Evolutionary conservation across 1,140 invertebrate species (phyloP), one percentile per base, ranked within the genome.

Genomic region (Drosophila cardini): DNA sequence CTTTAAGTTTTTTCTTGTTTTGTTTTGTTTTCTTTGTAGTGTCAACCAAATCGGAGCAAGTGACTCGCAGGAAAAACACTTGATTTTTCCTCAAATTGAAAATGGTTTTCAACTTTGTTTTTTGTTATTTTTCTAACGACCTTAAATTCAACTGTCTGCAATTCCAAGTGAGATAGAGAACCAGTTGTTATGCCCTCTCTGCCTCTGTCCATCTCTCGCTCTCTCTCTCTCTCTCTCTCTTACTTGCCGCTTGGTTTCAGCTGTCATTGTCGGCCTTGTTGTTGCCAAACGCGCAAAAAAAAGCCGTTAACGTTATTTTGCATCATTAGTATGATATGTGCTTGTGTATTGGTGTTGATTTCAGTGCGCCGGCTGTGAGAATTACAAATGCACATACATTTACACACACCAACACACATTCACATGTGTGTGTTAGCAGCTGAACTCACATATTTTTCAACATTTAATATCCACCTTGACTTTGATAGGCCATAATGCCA

Each of bases 251-350:
- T 50, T 26, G 21, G 32, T 36, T 63, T 30, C 21, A 9, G 61
- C 57, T 83, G 75, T 83, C 75, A 68, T 71, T 76, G 80, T 40
- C 67, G 81, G 80, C 76, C 76, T 64, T 42, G 55, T 42, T 45
- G 70, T 38, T 43, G 32, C 45, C 53, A 58, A 52, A 61, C 21
- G 21, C 21, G 57, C 43, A 61, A 46, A 32, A 73, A 46, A 45
- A 6, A 32, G 81, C 86, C 86, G 86, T 90, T 90, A 90, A 90
- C 83, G 79, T 86, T 80, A 90, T 90, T 90, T 90, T 79, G 87
- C 86, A 90, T 90, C 86, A 90, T 90, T 90, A 90, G 86, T 87
- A 83, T 90, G 87, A 90, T 86, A 67, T 86, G 87, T 83, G 78
- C 48, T 65, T 32, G 32, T 64, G 83, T 87, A 78, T 80, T 67